Conservation (phyloP, 2,888 invertebrate genomes). For the Pilophorus perplexus region DNA sequence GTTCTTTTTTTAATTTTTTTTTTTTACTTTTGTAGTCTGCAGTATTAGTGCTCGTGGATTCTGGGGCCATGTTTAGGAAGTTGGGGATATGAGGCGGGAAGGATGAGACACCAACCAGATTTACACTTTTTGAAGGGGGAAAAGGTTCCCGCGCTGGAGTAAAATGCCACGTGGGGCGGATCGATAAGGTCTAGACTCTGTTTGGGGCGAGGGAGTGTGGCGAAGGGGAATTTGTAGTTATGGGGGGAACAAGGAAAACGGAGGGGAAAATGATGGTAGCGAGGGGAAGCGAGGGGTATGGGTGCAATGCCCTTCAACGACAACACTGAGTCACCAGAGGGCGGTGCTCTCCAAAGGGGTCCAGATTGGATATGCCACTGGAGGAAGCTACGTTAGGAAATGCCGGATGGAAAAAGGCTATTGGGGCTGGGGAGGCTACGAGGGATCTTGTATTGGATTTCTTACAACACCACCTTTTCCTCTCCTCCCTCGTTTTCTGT, state of each 20-base stretch:
- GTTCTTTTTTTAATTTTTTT: too few species aligned
- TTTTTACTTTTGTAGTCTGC: too few species aligned
- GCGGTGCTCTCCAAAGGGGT: constrained; percentile 27
- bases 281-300: constrained; percentile 3
- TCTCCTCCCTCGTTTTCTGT: too few species aligned
- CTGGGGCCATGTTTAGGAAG: too few species aligned
- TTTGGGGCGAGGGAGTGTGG: not conserved
- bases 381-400: too few species aligned
- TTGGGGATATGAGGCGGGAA: not conserved
- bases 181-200: constrained; percentile 29
- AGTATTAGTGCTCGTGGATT: too few species aligned
- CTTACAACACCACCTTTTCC: too few species aligned
- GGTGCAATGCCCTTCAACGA: constrained; percentile 30
- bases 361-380: too few species aligned
- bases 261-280: not conserved
- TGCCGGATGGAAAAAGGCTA: too few species aligned
- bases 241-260: not conserved
- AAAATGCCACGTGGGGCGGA: constrained; percentile 28
- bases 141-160: not conserved
- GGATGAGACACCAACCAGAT: not conserved
- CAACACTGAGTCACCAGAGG: constrained; percentile 29
- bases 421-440: too few species aligned
- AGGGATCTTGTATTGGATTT: too few species aligned
- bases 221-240: not conserved
- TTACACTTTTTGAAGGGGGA: not conserved